A percentile compares a stretch with the other conserved stretches of the same genome.
phyloP scores from a whole-genome alignment of 2,797 vertebrate species.

The Rhinogobio ventralis region DNA sequence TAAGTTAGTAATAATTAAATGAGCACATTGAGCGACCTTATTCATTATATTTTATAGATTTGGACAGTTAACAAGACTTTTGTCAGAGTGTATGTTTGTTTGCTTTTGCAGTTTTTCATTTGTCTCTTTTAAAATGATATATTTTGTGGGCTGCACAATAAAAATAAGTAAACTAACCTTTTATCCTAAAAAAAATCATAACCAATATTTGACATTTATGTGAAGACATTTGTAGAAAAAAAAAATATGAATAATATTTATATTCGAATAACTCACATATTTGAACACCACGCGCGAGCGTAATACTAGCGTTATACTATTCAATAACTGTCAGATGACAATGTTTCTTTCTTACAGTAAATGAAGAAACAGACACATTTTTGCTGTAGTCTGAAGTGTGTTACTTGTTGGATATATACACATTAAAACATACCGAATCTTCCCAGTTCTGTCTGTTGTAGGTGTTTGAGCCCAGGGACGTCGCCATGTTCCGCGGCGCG shows the following conservation, averaged over 20 bases:
- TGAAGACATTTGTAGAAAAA: neutral
- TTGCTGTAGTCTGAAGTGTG: too few species aligned
- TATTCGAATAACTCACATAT: neutral
- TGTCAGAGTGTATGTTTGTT: neutral
- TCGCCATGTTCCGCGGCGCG: slow-evolving; percentile 74
- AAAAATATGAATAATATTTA: too few species aligned
- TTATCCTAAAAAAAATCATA: neutral
- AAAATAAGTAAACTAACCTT: neutral
- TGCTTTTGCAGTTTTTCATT: neutral
- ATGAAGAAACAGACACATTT: neutral
- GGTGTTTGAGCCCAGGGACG: slow-evolving; percentile 83
- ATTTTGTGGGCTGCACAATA: neutral
- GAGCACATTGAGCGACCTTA: neutral
- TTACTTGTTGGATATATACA: neutral
- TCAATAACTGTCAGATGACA: neutral
- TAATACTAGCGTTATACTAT: too few species aligned
- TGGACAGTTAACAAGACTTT: too few species aligned
- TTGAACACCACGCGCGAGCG: neutral
- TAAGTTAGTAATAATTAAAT: neutral
- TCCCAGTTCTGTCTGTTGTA: slow-evolving; percentile 88
- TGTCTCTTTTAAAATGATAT: neutral
- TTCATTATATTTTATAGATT: neutral
- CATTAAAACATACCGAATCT: slow-evolving; percentile 74
- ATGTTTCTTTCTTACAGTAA: neutral
- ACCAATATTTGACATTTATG: neutral